Conservation (phyloP, 2,113 vertebrate species). For the Ploceus nigricollis region DNA sequence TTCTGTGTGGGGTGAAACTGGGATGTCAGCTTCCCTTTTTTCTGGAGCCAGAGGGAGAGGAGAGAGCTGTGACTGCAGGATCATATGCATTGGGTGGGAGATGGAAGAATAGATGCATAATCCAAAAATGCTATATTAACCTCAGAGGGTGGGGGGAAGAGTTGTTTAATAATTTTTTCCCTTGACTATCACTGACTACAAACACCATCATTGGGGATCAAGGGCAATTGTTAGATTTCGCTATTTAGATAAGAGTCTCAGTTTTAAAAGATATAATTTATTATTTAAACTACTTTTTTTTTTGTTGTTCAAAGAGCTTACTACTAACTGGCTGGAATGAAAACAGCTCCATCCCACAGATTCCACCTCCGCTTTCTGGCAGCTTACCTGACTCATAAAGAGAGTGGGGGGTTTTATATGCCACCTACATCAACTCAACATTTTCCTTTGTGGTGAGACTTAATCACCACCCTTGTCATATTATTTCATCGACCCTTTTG, state of each 20-base stretch:
- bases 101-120: neutral
- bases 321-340: neutral
- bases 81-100: neutral
- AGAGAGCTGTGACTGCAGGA: slow-evolving; percentile 3
- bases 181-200: neutral
- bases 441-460: slow-evolving; percentile 61
- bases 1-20: neutral
- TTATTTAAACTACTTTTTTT: neutral
- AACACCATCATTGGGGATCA: neutral
- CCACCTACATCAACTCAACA: slow-evolving; percentile 47
- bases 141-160: neutral
- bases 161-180: neutral
- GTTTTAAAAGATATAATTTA: neutral
- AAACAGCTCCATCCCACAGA: slow-evolving; percentile 28
- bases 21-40: neutral
- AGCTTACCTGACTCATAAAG: slow-evolving; percentile 65
- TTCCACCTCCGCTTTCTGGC: slow-evolving; percentile 43
- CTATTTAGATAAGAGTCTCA: neutral
- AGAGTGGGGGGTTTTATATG: slow-evolving; percentile 19
- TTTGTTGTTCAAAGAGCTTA: neutral
- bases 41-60: neutral
- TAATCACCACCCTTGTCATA: slow-evolving; percentile 55
- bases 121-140: neutral
- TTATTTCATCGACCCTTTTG: slow-evolving; percentile 28
- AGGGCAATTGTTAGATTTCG: neutral